Percentiles rank a stretch among this genome's conserved stretches.
phyloP scores from a whole-genome alignment of 2,888 invertebrate species.

The Drosophila parthenogenetica region DNA sequence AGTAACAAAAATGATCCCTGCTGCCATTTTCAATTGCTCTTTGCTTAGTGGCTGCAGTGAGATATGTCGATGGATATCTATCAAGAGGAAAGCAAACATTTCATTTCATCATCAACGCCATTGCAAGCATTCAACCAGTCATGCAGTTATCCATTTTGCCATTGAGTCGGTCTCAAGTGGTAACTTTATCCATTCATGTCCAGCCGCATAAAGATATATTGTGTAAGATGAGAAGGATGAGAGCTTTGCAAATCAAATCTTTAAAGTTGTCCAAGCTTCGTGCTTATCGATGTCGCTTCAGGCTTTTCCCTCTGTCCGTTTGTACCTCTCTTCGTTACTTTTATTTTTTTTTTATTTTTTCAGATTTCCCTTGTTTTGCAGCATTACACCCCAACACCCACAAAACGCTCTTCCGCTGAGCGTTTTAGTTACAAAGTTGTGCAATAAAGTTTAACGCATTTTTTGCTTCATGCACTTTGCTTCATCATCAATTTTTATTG shows the following conservation, averaged over 20 bases:
- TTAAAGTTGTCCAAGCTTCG: constrained; percentile 67
- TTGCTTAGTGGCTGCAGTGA: constrained; percentile 35
- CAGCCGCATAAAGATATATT: constrained; percentile 22
- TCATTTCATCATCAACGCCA: constrained; percentile 53
- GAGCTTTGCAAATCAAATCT: constrained; percentile 74
- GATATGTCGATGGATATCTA: constrained; percentile 41
- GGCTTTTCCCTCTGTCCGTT: constrained; percentile 21
- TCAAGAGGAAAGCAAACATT: constrained; percentile 66
- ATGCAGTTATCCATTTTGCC: constrained; percentile 7
- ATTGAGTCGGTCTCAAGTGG: constrained; percentile 11
- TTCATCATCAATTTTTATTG: constrained; percentile 79
- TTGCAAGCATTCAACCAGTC: constrained; percentile 23
- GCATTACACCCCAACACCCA: neutral
- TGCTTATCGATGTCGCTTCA: constrained; percentile 65
- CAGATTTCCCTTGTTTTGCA: constrained; percentile 1
- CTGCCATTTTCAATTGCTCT: constrained; percentile 27
- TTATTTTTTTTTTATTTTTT: neutral
- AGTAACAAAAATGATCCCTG: neutral
- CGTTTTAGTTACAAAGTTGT: constrained; percentile 45
- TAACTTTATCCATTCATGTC: constrained; percentile 49
- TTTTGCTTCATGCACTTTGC: constrained; percentile 67
- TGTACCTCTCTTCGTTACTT: no score
- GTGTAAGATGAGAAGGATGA: neutral
- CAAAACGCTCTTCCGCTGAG: neutral
- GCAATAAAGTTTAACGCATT: constrained; percentile 76